phyloP scores from a whole-genome alignment of 2,113 vertebrate species.

The Myrmecophaga tridactyla region DNA sequence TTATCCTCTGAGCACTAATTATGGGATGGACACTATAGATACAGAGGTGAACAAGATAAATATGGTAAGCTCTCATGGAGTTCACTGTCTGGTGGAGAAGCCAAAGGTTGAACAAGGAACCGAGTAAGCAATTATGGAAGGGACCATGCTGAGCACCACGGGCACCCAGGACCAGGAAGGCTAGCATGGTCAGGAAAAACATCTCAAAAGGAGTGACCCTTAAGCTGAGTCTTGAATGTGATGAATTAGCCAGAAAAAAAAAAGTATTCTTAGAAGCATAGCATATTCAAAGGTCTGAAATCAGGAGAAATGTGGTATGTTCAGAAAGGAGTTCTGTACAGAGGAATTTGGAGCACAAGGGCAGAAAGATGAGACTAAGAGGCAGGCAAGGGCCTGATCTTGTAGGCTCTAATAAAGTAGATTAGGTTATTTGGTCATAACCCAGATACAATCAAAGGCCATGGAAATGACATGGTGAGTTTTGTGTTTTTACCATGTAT shows the following conservation, averaged over 20 bases:
- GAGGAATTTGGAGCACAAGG: not conserved
- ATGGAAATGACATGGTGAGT: not conserved
- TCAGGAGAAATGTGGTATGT: not conserved
- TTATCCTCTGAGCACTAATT: not conserved
- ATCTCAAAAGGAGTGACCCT: not conserved
- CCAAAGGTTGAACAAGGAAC: not conserved
- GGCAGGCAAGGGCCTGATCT: too few relatives aligned
- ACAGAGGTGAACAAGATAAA: not conserved
- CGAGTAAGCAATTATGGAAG: not conserved
- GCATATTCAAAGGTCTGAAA: not conserved
- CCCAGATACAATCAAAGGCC: not conserved
- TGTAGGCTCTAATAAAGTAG: not conserved
- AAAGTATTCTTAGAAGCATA: not conserved
- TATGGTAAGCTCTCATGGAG: not conserved
- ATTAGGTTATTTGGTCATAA: not conserved
- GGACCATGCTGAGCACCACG: not conserved
- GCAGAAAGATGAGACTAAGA: not conserved
- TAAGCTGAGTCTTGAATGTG: not conserved
- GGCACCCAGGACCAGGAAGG: not conserved
- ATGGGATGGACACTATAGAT: not conserved
- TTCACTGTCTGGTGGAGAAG: not conserved
- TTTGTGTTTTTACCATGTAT: not conserved
- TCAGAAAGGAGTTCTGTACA: not conserved
- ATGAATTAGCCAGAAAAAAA: not conserved
- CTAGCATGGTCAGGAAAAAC: not conserved